Evolutionary conservation across 2,113 vertebrate genomes (phyloP).

Genomic region (Amazona guildingii): DNA sequence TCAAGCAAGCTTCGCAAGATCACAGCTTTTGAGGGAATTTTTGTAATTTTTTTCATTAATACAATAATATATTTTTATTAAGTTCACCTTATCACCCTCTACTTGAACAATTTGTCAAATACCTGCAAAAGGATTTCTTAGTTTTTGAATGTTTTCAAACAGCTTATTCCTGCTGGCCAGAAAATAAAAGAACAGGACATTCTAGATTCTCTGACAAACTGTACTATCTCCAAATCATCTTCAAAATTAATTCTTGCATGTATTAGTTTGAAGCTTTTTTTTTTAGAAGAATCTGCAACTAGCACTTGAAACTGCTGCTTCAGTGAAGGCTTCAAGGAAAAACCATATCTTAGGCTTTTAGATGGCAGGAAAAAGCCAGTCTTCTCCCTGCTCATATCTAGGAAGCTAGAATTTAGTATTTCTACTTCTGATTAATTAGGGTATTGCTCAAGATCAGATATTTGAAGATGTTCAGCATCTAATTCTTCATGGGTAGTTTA

Average conservation of each 20-base stretch:
- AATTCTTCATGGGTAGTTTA: neutral
- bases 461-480: neutral
- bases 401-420: neutral
- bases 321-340: neutral
- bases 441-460: neutral
- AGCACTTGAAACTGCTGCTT: neutral
- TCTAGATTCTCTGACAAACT: neutral
- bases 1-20: neutral
- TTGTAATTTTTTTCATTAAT: neutral
- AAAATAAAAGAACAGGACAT: neutral
- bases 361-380: neutral
- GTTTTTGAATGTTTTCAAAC: neutral
- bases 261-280: neutral
- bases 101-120: neutral
- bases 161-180: neutral
- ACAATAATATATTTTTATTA: neutral
- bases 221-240: neutral
- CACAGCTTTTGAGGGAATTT: neutral
- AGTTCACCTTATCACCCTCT: neutral
- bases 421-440: neutral
- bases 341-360: neutral
- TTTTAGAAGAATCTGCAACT: neutral
- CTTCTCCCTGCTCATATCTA: neutral
- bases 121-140: neutral
- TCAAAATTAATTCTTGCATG: neutral